phyloP scores from a whole-genome alignment of 2,113 vertebrate species.

The Amphiprion percula region DNA sequence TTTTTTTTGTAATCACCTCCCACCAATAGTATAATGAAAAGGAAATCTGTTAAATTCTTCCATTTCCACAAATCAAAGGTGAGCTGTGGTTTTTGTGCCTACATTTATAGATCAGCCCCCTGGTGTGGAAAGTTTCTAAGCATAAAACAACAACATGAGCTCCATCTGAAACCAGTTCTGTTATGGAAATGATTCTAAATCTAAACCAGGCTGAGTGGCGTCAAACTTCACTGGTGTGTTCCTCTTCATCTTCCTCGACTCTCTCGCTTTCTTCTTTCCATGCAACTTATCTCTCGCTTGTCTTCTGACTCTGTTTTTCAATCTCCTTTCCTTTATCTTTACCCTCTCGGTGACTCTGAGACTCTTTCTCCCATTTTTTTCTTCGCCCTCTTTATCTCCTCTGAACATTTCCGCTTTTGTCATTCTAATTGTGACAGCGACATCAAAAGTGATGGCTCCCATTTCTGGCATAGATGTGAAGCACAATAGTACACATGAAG shows the following conservation, averaged over 20 bases:
- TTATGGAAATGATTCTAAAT: constrained; percentile 30
- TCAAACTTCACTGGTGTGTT: constrained; percentile 42
- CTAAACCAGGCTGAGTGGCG: constrained; percentile 41
- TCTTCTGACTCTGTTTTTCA: constrained; percentile 5
- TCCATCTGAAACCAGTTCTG: constrained; percentile 16
- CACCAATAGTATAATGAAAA: no score
- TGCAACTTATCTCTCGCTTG: constrained; percentile 8
- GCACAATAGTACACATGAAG: constrained; percentile 10
- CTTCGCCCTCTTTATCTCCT: constrained; percentile 7
- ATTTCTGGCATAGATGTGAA: constrained; percentile 8
- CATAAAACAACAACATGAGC: constrained; percentile 27
- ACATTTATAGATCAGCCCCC: no score
- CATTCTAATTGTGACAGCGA: constrained; percentile 39
- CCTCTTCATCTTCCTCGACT: constrained; percentile 32
- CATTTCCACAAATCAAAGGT: no score
- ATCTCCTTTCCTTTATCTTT: constrained; percentile 23
- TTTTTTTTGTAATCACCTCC: no score
- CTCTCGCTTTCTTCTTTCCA: background rate
- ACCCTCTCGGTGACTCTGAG: constrained; percentile 1
- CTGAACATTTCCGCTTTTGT: constrained; percentile 25
- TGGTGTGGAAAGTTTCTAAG: background rate
- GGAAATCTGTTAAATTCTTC: no score
- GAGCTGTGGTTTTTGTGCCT: no score
- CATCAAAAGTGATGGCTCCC: constrained; percentile 34
- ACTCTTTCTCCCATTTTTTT: background rate